Base-by-base conservation (phyloP, 2,113 vertebrate species). In the Apistogramma diplotaenia region DNA sequence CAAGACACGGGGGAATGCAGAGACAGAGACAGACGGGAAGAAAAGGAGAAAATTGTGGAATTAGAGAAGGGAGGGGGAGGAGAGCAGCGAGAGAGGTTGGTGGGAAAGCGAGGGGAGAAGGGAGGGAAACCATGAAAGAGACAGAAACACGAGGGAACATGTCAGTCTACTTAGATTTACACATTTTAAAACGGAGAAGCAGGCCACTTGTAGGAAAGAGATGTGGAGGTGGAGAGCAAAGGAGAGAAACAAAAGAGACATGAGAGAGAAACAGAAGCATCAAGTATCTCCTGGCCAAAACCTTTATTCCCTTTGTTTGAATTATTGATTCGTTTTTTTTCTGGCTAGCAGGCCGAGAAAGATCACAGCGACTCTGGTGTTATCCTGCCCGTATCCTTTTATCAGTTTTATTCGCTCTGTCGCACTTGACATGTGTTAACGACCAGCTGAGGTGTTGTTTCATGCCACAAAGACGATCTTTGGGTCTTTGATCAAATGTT, bases 1-100 rank as follows among this genome's bases (percentile, higher is more conserved):
- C 78, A 81, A 90, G 88, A 84, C 87, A 74, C 73, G 0, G 23
- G 88, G 89, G 93, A 87, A 61, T 60, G 70, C 2, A 9, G 79
- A 75, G 70, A 56, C 70, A 21, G 56, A 6, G 18, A n/a, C 51
- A 4, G 76, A 59, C 37, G 6, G 54, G n/a, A 53, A 79, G 72
- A 88, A 46, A 70, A 6, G 21, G 51, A 61, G 67, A 75, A 78
- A 78, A 87, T 73, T 53, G 67, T 29, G 29, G 55, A 40, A 72
- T 72, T 43, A 61, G 65, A 56, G 35, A 29, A 65, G 77, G 40
- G 46, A 74, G 73, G 76, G 55, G 56, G 60, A 51, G 65, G 71
- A 29, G 0, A 71, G 23, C 37, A 21, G 54, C 0, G 10, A 53
- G 31, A 57, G 29, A 62, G 4, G 35, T 40, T 54, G 23, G 31